Conservation (phyloP, 2,797 vertebrate species). For the Cercopithecus petaurista region DNA sequence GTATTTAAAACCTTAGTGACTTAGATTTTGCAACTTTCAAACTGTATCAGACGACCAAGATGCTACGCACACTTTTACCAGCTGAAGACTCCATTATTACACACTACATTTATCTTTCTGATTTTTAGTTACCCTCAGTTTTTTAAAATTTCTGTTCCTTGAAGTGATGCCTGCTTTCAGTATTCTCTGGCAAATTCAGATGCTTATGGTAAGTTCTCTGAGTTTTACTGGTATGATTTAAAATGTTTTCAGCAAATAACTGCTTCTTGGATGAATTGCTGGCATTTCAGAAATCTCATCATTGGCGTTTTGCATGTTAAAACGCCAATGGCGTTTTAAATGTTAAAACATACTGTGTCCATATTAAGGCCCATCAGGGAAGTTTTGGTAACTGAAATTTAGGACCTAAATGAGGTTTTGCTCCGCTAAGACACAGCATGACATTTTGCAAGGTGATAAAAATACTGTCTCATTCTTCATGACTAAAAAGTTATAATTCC, state of each 20-base stretch:
- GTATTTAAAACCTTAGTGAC: neutral
- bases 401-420: neutral
- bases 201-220: neutral
- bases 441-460: neutral
- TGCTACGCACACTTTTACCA: neutral
- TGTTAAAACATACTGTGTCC: neutral
- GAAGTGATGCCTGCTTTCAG: neutral
- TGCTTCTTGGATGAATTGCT: neutral
- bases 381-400: neutral
- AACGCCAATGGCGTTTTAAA: neutral
- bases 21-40: conserved; percentile 13
- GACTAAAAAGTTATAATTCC: neutral
- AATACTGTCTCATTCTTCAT: neutral
- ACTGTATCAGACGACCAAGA: neutral
- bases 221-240: neutral
- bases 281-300: neutral
- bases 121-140: neutral
- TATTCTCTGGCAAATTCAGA: neutral
- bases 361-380: neutral
- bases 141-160: conserved; percentile 16
- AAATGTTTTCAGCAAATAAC: neutral
- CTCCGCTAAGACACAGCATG: neutral
- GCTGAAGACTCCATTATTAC: neutral
- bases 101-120: neutral
- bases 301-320: neutral